A percentile compares a stretch with the other conserved stretches of the same genome.
Conservation (phyloP, 53 echinoderm and acorn worm species). For the Apostichopus leukothele region DNA sequence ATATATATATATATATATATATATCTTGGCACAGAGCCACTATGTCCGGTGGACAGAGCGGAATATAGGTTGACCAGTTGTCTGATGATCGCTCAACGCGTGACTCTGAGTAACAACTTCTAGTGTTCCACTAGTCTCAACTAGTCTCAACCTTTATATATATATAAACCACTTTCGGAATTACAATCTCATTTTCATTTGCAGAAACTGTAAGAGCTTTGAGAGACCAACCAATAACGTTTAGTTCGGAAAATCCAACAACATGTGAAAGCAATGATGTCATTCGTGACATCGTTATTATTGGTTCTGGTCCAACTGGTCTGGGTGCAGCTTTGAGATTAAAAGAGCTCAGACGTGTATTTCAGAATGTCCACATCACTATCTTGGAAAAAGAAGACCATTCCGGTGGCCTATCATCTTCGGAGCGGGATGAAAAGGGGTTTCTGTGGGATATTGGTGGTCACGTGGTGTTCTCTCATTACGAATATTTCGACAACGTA, state of each 20-base stretch:
- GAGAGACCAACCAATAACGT: neutral
- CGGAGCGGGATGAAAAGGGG: conserved; percentile 51
- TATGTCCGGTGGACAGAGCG: too few species aligned
- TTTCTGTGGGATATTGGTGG: conserved; percentile 66
- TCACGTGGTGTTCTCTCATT: conserved; percentile 59
- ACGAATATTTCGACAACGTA: conserved; percentile 49
- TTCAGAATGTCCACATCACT: conserved; percentile 2
- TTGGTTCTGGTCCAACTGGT: conserved; percentile 54
- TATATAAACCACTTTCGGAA: too few species aligned
- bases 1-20: too few species aligned
- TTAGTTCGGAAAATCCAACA: neutral
- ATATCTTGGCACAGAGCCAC: too few species aligned
- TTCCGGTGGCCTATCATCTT: conserved; percentile 49
- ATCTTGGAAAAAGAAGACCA: conserved; percentile 47
- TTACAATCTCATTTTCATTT: too few species aligned
- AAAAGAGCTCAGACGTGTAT: conserved; percentile 12
- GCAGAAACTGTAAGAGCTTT: too few species aligned
- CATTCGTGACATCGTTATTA: conserved; percentile 32
- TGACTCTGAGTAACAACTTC: too few species aligned
- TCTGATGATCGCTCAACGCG: too few species aligned
- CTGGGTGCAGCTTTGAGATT: conserved; percentile 48
- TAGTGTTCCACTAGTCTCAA: too few species aligned
- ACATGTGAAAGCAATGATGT: neutral
- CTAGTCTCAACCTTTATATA: too few species aligned
- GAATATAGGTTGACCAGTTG: too few species aligned